Conservation (phyloP, 2,888 invertebrate genomes). For the Limnephilus rhombicus region DNA sequence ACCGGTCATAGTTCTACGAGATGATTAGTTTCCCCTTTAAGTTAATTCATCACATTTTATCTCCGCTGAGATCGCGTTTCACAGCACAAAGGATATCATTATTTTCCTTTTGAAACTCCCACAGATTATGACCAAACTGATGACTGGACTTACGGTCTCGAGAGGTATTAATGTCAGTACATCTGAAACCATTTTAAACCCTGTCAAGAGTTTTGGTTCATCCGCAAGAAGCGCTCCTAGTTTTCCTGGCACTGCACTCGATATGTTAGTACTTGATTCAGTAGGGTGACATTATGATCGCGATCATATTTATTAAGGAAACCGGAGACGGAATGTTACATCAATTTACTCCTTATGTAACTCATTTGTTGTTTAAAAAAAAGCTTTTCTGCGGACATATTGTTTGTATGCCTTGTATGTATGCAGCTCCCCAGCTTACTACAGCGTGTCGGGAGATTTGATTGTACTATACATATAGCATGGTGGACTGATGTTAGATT, state of each 20-base stretch:
- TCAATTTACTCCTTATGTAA: background rate
- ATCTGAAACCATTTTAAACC: conserved; percentile 12
- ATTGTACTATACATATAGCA: too few species aligned
- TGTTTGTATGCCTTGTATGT: too few species aligned
- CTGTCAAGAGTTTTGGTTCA: background rate
- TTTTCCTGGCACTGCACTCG: background rate
- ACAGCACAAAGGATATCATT: background rate
- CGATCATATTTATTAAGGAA: background rate
- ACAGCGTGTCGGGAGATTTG: too few species aligned
- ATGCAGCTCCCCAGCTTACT: too few species aligned
- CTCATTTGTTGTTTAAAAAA: background rate
- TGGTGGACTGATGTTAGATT: too few species aligned
- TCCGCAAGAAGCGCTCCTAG: background rate
- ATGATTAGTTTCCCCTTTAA: background rate
- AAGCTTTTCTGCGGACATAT: background rate
- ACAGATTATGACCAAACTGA: conserved; percentile 26
- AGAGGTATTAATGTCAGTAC: conserved; percentile 25
- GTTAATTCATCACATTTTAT: background rate
- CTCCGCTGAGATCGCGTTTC: background rate
- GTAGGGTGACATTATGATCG: background rate
- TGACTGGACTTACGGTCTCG: conserved; percentile 4
- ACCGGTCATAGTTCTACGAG: background rate
- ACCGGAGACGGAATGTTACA: background rate
- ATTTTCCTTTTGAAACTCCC: conserved; percentile 11
- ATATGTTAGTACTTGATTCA: conserved; percentile 2